Base-by-base conservation (phyloP, 2,888 invertebrate genomes). In the Cephus sareptanus region DNA sequence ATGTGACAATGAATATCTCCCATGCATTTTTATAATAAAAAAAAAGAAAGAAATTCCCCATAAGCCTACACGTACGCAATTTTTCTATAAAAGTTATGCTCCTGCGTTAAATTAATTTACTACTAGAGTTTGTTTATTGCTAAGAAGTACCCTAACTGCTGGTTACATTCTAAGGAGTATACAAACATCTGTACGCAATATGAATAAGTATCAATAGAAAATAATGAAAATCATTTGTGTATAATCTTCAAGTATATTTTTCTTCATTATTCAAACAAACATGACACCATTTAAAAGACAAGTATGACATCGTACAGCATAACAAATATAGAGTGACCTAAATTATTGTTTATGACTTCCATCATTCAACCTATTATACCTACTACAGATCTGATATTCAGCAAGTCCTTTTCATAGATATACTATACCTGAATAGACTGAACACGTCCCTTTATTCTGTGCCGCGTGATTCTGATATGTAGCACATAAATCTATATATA, bases 1-100 rank as follows among this genome's bases (percentile, higher is more conserved):
- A 85, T 85, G 80, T 82, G 82, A 79, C 79, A 78, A 81, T 74
- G 33, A 77, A 83, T 77, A 82, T 75, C 77, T 84, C 83, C 74
- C 82, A 83, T 82, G 87, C 74, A 35, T 74, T 82, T 88, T 88
- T 86, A 77, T 87, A 88, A 87, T 56, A 56, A 56, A 56, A 37
- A 37, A 35, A 37, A 37, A 1, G 23, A 56, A 56, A 56, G 56
- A 56, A 56, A 56, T 56, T 56, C 56, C 6, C 56, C 56, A 15
- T 23, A 23, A 56, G 56, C 23, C 15, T 56, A 56, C 23, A 23
- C 1, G 23, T 56, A 56, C 6, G 23, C 9, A 15, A 56, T 23
- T 56, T 56, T 56, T 56, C 56, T 56, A 56, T 23, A 9, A 56
- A 23, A 56, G 1, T 56, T 56, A 23, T 23, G 9, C 9, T 56